phyloP scores from a whole-genome alignment of 2,113 vertebrate species.

The Mus spicilegus region DNA sequence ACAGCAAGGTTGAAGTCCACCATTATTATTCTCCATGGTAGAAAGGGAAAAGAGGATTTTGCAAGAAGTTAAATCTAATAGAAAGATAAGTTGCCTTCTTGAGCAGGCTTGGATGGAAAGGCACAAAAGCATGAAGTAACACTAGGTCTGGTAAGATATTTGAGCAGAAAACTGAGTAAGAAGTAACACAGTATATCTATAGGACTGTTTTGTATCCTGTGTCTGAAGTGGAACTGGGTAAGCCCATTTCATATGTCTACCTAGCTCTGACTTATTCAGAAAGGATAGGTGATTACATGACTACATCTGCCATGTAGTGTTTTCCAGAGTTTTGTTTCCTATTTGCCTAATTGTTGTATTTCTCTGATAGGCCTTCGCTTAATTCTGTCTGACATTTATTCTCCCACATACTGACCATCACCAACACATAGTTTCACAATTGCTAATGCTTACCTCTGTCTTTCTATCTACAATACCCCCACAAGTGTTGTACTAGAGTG shows the following conservation, averaged over 20 bases:
- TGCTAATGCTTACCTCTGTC: background rate
- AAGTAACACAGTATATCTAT: background rate
- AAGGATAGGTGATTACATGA: background rate
- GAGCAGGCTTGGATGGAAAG: background rate
- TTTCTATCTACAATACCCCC: background rate
- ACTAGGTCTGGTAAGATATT: background rate
- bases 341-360: background rate
- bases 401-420: background rate
- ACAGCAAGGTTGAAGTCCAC: background rate
- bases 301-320: background rate
- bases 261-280: background rate
- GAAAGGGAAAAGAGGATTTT: background rate
- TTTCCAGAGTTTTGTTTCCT: background rate
- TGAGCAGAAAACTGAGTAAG: too few species aligned
- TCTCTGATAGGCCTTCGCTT: background rate
- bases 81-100: background rate
- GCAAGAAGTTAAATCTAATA: accelerated
- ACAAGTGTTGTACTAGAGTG: background rate
- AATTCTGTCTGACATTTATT: too few species aligned
- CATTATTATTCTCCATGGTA: background rate
- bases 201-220: background rate
- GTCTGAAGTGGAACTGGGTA: background rate
- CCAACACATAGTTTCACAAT: background rate
- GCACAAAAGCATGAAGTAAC: too few species aligned
- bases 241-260: background rate